A percentile compares a stretch with the other conserved stretches of the same genome.
These are phyloP conservation scores for Synanthedon tipuliformis DNA, from an alignment of 2,888 invertebrate species.

Conservation along the genomic window DNA sequence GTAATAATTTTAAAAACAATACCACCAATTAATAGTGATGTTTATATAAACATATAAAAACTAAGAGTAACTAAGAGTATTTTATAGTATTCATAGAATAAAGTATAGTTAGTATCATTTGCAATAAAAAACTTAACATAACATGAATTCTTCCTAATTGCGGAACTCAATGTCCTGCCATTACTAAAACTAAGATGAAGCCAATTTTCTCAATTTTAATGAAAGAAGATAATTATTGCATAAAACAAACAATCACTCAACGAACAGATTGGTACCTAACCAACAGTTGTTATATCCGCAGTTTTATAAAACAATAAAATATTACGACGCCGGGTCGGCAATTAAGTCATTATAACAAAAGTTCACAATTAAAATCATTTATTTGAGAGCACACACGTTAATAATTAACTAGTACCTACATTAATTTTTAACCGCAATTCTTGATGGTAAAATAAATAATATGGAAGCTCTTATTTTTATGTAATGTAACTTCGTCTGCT, in stretches of 20 bases:
- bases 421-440: slow-evolving; percentile 10
- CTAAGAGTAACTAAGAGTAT: no score
- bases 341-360: slow-evolving; percentile 46
- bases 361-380: slow-evolving; percentile 39
- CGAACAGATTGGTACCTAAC: not conserved
- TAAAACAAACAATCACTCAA: slow-evolving; percentile 1
- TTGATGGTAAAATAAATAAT: not conserved
- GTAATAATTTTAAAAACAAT: no score
- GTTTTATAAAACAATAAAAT: slow-evolving; percentile 5
- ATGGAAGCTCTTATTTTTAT: no score
- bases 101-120: no score
- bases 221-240: not conserved
- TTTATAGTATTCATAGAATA: no score
- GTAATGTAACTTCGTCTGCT: no score
- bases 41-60: no score
- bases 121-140: no score
- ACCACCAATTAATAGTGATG: no score
- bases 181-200: not conserved
- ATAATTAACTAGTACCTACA: slow-evolving; percentile 14
- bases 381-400: slow-evolving; percentile 33
- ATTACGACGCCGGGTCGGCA: slow-evolving; percentile 28
- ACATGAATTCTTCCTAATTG: no score
- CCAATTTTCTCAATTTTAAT: not conserved
- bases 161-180: no score
- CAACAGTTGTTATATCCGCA: slow-evolving; percentile 27